These are phyloP conservation scores for Chondrosia reniformis DNA, from an alignment of 37 sponge, comb jelly and placozoan species.

Conservation along the genomic window DNA sequence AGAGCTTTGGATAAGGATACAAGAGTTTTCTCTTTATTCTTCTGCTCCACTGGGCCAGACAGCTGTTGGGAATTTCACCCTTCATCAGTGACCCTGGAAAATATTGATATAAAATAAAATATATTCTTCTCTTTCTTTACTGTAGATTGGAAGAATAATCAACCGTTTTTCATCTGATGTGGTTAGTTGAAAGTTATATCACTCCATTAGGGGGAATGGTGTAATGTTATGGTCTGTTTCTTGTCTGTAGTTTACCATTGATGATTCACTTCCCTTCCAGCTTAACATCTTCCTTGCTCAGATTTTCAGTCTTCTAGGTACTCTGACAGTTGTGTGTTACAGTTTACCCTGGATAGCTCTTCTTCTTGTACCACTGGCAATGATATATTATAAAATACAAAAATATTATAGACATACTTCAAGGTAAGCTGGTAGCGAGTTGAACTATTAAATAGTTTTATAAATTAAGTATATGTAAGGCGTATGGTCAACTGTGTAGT, in stretches of 20 bases:
- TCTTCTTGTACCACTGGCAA: slow-evolving; percentile 70
- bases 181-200: slow-evolving; percentile 29
- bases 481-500: not conserved
- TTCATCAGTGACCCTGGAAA: not conserved
- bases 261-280: slow-evolving; percentile 92
- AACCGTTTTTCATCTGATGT: slow-evolving; percentile 93
- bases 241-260: slow-evolving; percentile 78
- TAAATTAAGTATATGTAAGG: not conserved
- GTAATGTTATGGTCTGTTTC: not conserved
- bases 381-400: slow-evolving; percentile 92
- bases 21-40: too few species aligned
- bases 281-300: slow-evolving; percentile 94
- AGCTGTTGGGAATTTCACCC: too few species aligned
- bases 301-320: slow-evolving; percentile 81
- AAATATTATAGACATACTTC: slow-evolving; percentile 92
- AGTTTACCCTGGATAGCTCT: slow-evolving; percentile 88
- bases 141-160: slow-evolving; percentile 81
- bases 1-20: too few species aligned
- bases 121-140: not conserved
- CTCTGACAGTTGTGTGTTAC: slow-evolving; percentile 84
- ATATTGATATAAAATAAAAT: not conserved
- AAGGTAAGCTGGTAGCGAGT: slow-evolving; percentile 36
- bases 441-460: not conserved
- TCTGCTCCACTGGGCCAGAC: too few species aligned
- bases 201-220: not conserved